Percentiles rank a stretch among this genome's conserved stretches.
Conservation (phyloP, 2,113 vertebrate genomes). For the Thamnophis sirtalis region DNA sequence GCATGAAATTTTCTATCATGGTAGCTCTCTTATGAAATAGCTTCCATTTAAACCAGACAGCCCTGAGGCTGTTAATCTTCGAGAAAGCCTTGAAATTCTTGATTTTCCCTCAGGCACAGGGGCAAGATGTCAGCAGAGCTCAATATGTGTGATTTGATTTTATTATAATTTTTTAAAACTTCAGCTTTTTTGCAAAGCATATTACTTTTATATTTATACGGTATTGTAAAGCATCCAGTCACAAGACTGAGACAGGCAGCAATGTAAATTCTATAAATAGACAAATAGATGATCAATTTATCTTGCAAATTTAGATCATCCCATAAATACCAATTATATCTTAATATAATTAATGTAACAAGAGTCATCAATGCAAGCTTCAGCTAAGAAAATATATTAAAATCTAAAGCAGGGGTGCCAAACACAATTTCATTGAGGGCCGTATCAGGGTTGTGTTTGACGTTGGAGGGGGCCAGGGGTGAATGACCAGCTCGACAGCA, state of each 20-base stretch:
- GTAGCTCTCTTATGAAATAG: neutral
- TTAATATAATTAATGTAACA: conserved; percentile 50
- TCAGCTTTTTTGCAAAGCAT: neutral
- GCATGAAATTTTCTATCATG: neutral
- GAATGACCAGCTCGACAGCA: too few species aligned
- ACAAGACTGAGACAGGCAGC: neutral
- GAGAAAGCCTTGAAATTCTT: neutral
- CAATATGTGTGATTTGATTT: neutral
- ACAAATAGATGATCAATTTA: neutral
- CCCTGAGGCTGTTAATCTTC: neutral
- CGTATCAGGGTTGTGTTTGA: too few species aligned
- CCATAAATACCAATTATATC: conserved; percentile 29
- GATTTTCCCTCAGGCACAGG: neutral
- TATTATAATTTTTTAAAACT: neutral
- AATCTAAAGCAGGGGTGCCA: neutral
- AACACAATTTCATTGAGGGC: too few species aligned
- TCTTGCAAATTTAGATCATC: conserved; percentile 37
- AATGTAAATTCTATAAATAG: neutral
- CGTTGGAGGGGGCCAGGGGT: too few species aligned
- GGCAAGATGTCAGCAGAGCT: neutral
- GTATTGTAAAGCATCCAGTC: neutral
- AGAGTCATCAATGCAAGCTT: conserved; percentile 54
- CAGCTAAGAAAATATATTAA: conserved; percentile 48
- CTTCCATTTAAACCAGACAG: neutral
- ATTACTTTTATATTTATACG: neutral